These are phyloP conservation scores for Trichoplusia ni DNA, from an alignment of 1,140 invertebrate species.

Conservation along the genomic window DNA sequence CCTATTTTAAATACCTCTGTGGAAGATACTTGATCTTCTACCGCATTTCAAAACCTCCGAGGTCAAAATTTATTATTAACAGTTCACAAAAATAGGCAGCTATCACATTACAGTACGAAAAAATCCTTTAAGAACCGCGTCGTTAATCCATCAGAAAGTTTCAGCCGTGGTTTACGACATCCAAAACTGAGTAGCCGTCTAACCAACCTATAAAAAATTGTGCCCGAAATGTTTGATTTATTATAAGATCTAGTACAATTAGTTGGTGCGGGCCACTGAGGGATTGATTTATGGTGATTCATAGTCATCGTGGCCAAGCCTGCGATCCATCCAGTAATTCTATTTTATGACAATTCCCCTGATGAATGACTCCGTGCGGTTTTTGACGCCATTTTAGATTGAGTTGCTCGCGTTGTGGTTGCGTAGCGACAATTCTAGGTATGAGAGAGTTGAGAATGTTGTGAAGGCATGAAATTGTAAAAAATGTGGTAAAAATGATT, in stretches of 20 bases:
- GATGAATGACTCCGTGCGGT: slow-evolving; percentile 56
- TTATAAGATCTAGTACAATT: slow-evolving; percentile 68
- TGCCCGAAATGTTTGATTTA: slow-evolving; percentile 71
- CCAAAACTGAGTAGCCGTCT: slow-evolving; percentile 25
- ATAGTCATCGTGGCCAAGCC: slow-evolving; percentile 63
- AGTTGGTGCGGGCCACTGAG: slow-evolving; percentile 67
- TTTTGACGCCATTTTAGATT: slow-evolving; percentile 63
- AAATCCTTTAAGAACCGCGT: slow-evolving; percentile 36
- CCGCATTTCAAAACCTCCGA: background rate
- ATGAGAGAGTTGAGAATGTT: no score
- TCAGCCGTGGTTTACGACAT: slow-evolving; percentile 52
- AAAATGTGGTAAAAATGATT: background rate
- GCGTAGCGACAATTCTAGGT: slow-evolving; percentile 29
- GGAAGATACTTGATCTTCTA: background rate
- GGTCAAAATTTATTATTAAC: slow-evolving; percentile 20
- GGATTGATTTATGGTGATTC: slow-evolving; percentile 76
- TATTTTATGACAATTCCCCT: slow-evolving; percentile 61
- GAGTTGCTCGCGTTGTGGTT: slow-evolving; percentile 48
- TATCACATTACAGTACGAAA: slow-evolving; percentile 18
- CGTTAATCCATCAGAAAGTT: slow-evolving; percentile 46
- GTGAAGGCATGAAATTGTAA: background rate
- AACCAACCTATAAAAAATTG: slow-evolving; percentile 55
- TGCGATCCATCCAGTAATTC: slow-evolving; percentile 62
- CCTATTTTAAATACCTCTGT: background rate
- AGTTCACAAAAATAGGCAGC: slow-evolving; percentile 16